These are phyloP conservation scores for Tursiops truncatus DNA, from an alignment of 2,113 vertebrate species.

Conservation along the genomic window DNA sequence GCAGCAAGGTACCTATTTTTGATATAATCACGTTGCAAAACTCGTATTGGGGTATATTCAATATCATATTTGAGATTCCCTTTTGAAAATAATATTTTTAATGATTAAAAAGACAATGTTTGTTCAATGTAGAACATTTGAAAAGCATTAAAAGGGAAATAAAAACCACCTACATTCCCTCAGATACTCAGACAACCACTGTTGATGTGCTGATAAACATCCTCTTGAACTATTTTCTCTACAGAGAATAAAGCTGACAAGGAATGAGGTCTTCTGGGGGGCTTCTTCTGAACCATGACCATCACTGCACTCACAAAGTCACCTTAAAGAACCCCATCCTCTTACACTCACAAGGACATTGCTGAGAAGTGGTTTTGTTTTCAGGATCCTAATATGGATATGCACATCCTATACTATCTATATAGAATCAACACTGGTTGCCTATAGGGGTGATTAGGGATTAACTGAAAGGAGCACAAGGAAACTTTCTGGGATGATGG, in stretches of 20 bases:
- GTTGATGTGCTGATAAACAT: too few relatives aligned
- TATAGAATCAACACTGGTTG: background rate
- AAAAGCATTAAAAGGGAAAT: background rate
- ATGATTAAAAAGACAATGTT: background rate
- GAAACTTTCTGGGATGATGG: background rate
- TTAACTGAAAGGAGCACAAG: background rate
- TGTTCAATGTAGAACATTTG: background rate
- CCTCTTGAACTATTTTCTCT: background rate
- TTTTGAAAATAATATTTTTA: background rate
- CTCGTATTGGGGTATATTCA: background rate
- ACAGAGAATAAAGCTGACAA: background rate
- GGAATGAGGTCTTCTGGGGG: background rate
- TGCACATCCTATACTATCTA: background rate
- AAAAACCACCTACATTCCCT: background rate
- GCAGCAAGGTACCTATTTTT: background rate
- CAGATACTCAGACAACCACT: background rate
- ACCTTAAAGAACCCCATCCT: background rate
- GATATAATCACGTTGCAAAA: background rate
- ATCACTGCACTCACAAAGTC: background rate
- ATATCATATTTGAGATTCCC: background rate
- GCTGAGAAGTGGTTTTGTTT: background rate
- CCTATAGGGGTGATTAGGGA: background rate
- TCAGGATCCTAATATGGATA: background rate
- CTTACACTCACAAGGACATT: background rate
- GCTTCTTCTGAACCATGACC: background rate